A percentile compares a stretch with the other conserved stretches of the same genome.
phyloP scores from a whole-genome alignment of 2,113 vertebrate species.

The Microtus richardsoni region DNA sequence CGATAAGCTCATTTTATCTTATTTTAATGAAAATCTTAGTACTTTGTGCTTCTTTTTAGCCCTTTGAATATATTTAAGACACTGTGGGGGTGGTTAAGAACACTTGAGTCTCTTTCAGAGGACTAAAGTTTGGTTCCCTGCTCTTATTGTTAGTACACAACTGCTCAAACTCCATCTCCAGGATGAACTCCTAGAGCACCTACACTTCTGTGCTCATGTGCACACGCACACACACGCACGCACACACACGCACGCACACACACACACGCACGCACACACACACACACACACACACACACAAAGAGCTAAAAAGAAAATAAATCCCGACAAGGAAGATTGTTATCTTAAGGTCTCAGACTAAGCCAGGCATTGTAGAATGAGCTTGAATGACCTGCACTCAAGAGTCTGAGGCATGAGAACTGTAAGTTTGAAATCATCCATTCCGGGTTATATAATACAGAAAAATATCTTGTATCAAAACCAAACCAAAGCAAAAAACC shows the following conservation, averaged over 20 bases:
- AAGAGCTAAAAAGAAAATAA: background rate
- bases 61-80: background rate
- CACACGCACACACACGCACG: background rate
- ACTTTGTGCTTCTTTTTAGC: background rate
- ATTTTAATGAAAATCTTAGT: background rate
- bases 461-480: background rate
- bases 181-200: background rate
- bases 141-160: background rate
- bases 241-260: background rate
- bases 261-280: background rate
- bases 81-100: background rate
- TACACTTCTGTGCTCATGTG: background rate
- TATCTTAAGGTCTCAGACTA: background rate
- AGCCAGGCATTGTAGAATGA: background rate
- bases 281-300: background rate
- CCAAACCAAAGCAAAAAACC: background rate
- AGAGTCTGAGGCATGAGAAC: background rate
- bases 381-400: background rate
- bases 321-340: background rate
- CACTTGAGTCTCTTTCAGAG: background rate
- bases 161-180: background rate
- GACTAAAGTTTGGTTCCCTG: background rate
- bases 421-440: background rate
- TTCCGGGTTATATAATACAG: background rate
- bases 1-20: background rate